Evolutionary conservation across 2,888 invertebrate genomes (phyloP), one percentile per base, ranked within the genome.

Genomic region (Platycheirus albimanus): DNA sequence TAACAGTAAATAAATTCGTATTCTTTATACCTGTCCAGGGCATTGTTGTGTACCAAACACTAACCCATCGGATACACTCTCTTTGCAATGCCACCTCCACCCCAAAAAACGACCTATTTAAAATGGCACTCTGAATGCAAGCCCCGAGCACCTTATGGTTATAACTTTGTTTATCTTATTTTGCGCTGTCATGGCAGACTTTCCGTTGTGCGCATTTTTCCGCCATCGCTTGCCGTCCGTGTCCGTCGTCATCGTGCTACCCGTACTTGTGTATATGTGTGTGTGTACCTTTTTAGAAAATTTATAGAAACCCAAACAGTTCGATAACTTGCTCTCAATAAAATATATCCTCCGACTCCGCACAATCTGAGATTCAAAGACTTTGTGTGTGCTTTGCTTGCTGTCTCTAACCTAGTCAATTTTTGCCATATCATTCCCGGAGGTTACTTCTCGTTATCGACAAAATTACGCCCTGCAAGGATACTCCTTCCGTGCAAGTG

Each of bases 161-260:
- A 33, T 51, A 75, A 75, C 69, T 58, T 61, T 75, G 69, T 61
- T 67, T 75, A 75, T 69, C 69, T 75, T 30, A 64, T 72, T 72
- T 72, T 64, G 24, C 19, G 28, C 52, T 72, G 52, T 52, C 64
- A 66, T 74, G 45, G 64, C 17, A 47, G 28, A 64, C 64, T 64
- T 66, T 66, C 24, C 30, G 47, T 10, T 58, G 38, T 58, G 47
- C 36, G 72, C 13, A 64, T 24, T 54, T n/a, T 47, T 63, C 10
- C 69, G 19, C 13, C 45, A 28, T 8, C n/a, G n/a, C 41, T 11
- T 11, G 5, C 38, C 15, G 13, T 38, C n/a, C 15, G 4, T n/a
- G n/a, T n/a, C n/a, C n/a, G n/a, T n/a, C n/a, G n/a, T n/a, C n/a
- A n/a, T n/a, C n/a, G n/a, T n/a, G n/a, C n/a, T n/a, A n/a, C n/a